Base-by-base conservation (phyloP, 2,113 vertebrate species). In the Dermatemys mawii region DNA sequence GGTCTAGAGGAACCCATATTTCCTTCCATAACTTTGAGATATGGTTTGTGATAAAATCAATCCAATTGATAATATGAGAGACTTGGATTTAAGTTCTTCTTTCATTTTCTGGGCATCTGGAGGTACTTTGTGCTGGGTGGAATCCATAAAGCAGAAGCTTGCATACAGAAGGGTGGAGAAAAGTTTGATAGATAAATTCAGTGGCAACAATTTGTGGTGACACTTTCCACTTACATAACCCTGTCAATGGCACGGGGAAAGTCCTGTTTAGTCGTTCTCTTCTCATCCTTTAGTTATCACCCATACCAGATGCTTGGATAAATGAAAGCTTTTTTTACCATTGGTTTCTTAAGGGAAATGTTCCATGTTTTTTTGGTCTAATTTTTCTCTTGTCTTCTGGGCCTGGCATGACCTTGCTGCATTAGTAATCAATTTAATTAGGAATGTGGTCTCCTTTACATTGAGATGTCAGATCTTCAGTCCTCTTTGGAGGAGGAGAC, bases 281-380 rank as follows among this genome's bases (percentile, higher is more conserved):
- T 82, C 93, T 44, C 17, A n/a, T 78, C 53, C n/a, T 84, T 92
- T 46, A 67, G 8, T 86, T 95, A 91, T 82, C n/a, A 87, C 46
- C 54, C 60, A 81, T 9, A 89, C 92, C n/a, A 84, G 44, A 48
- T 90, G 88, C 53, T 91, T 90, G 41, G 19, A 11, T 8, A 24
- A 80, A 57, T 84, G 41, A 67, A 91, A 95, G 14, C 8, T 86
- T 93, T 90, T 90, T 90, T 87, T 35, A 78, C 35, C 63, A 27
- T 93, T 27, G 55, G 5, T 88, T 84, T 88, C 48, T 92, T 95
- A 6, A 51, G 2, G 6, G 2, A 86, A 41, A 2, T 57, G n/a
- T 82, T 94, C 92, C n/a, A 90, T 22, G 35, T 91, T 29, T 21
- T 76, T 10, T 24, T 10, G 12, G 6, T 46, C 29, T 85, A 6